These are phyloP conservation scores for Eulemur rufifrons DNA, from an alignment of 2,113 vertebrate genomes.

Conservation along the genomic window DNA sequence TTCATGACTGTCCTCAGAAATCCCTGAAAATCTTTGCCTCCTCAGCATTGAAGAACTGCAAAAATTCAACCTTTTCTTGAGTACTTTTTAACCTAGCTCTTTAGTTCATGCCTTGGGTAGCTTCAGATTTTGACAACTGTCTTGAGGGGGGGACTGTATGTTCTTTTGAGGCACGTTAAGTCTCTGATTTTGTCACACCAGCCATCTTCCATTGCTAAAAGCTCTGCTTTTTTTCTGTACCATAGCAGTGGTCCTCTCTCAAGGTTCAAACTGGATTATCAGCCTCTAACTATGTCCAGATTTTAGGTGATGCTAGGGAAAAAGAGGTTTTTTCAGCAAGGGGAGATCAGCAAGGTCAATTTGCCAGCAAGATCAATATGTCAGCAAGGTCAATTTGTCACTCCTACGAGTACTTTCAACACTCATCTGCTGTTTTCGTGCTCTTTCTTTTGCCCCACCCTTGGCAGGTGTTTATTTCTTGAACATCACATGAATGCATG, in stretches of 20 bases:
- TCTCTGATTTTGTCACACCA: neutral
- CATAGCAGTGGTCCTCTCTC: neutral
- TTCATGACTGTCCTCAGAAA: neutral
- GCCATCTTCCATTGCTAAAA: neutral
- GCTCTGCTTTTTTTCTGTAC: neutral
- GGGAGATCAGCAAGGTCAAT: neutral
- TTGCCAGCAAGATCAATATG: neutral
- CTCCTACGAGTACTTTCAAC: neutral
- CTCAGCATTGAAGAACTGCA: neutral
- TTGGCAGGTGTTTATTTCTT: neutral
- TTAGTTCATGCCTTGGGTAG: neutral
- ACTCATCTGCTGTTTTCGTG: neutral
- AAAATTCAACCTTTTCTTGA: neutral
- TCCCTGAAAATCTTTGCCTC: neutral
- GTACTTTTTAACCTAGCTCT: neutral
- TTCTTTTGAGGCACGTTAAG: neutral
- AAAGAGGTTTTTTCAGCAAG: neutral
- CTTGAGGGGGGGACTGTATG: neutral
- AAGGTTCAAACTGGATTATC: neutral
- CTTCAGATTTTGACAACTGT: neutral
- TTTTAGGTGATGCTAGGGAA: neutral
- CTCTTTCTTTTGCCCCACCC: neutral
- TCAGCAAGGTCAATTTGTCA: neutral
- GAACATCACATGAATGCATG: neutral
- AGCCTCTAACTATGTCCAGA: neutral